Evolutionary conservation across 2,888 invertebrate genomes (phyloP), one percentile per base, ranked within the genome.

Genomic region (Drosophila mulleri): DNA sequence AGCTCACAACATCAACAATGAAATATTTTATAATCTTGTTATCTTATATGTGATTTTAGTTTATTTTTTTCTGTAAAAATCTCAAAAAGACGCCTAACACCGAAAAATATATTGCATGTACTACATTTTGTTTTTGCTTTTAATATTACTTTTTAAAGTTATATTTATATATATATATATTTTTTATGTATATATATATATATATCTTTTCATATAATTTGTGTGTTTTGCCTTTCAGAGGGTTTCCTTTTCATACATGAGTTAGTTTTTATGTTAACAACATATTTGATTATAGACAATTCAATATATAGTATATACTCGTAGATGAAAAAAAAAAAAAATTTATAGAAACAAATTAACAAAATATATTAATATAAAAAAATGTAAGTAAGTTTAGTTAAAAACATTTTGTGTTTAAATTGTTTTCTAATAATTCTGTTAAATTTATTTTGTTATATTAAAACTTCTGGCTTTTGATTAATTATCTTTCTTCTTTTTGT

Each of bases 41-140:
- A 52, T 60, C 53, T 53, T 60, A 66, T 66, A 61, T 62, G 50
- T 37, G 35, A 52, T 5, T 35, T 52, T 16, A 26, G 26, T 26
- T 37, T 73, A 79, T 70, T 72, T 44, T 41, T 57, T 82, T 83
- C 79, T 88, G 88, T 90, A 83, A 88, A 89, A 88, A 91, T 91
- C 91, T 90, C 90, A 92, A 92, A 92, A 92, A 92, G 92, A 92
- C 92, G 91, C 90, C 92, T 92, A 92, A 92, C 92, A 92, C 92
- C 92, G 91, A 92, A 92, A 92, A 92, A 92, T 92, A 92, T 91
- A 89, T 92, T 84, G 87, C 84, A 84, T 87, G 82, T 87, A 80
- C 87, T 84, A 84, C 84, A 76, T 82, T 80, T 83, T 41, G 23
- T n/a, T 39, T 54, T 26, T 26, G 5, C n/a, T 23, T 14, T 14